phyloP scores from a whole-genome alignment of 2,797 vertebrate species.

The Heteromormyrus szaboi region DNA sequence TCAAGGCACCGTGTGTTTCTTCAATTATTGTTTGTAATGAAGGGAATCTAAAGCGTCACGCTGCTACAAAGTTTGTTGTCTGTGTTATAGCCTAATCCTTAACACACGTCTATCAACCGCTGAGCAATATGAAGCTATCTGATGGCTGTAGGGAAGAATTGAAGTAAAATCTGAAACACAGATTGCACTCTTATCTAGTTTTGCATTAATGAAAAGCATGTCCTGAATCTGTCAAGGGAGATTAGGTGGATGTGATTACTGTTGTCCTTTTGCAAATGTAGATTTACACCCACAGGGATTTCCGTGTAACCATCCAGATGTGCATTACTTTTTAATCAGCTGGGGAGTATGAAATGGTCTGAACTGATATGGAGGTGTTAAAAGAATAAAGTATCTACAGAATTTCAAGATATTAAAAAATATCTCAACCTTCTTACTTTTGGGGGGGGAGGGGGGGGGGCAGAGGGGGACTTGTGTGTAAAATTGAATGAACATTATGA shows the following conservation, averaged over 20 bases:
- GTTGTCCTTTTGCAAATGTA: conserved; percentile 83
- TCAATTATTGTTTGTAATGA: conserved; percentile 32
- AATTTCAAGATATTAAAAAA: background rate
- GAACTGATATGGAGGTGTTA: conserved; percentile 48
- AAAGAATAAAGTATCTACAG: conserved; percentile 44
- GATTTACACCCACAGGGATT: conserved; percentile 69
- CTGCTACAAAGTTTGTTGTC: conserved; percentile 49
- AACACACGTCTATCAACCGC: conserved; percentile 48
- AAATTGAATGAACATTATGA: background rate
- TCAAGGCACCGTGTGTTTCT: background rate
- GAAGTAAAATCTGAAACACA: conserved; percentile 80
- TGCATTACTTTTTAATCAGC: conserved; percentile 49
- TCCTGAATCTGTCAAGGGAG: conserved; percentile 88
- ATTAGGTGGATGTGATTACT: conserved; percentile 93
- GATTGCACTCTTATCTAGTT: conserved; percentile 86
- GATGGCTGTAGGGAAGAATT: conserved; percentile 78
- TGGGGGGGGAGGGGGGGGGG: background rate
- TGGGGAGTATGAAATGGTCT: conserved; percentile 46
- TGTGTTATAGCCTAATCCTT: conserved; percentile 47
- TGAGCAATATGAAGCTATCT: conserved; percentile 62
- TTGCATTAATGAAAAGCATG: conserved; percentile 91
- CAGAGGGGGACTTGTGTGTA: background rate
- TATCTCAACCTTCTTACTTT: background rate
- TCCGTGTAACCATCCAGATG: conserved; percentile 49
- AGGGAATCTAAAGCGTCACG: conserved; percentile 42